These are phyloP conservation scores for Pseudonaja textilis DNA, from an alignment of 2,113 vertebrate species.

Conservation along the genomic window DNA sequence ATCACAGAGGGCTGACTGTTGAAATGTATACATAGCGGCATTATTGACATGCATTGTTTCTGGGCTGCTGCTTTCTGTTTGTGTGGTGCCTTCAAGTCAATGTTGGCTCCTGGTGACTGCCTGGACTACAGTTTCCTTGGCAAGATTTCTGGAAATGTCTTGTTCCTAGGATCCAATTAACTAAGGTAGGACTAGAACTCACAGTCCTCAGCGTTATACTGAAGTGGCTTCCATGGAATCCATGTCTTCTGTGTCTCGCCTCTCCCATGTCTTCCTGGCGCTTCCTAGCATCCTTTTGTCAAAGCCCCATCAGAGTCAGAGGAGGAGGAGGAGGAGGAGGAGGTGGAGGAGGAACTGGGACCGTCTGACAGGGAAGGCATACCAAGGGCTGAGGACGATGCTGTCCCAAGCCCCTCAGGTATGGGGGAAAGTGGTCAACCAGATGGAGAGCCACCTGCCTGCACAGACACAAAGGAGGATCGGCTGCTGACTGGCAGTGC, in stretches of 20 bases:
- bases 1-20: not conserved
- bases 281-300: not conserved
- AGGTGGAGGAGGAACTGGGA: too few species aligned
- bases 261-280: not conserved
- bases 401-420: too few species aligned
- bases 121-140: not conserved
- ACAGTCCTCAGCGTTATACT: not conserved
- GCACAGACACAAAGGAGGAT: too few species aligned
- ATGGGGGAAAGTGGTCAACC: too few species aligned
- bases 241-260: not conserved
- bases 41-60: not conserved
- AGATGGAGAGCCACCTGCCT: too few species aligned
- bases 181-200: not conserved
- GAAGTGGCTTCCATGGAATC: not conserved
- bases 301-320: not conserved
- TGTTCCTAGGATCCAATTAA: not conserved
- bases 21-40: not conserved
- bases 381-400: too few species aligned
- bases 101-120: not conserved
- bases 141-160: not conserved
- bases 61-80: not conserved
- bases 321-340: too few species aligned
- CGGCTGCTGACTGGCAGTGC: too few species aligned
- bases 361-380: too few species aligned
- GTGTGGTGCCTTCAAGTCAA: not conserved